Percentiles rank a stretch among this genome's conserved stretches.
Evolutionary conservation across 2,888 invertebrate genomes (phyloP).

Genomic region (Osmoderma eremita): DNA sequence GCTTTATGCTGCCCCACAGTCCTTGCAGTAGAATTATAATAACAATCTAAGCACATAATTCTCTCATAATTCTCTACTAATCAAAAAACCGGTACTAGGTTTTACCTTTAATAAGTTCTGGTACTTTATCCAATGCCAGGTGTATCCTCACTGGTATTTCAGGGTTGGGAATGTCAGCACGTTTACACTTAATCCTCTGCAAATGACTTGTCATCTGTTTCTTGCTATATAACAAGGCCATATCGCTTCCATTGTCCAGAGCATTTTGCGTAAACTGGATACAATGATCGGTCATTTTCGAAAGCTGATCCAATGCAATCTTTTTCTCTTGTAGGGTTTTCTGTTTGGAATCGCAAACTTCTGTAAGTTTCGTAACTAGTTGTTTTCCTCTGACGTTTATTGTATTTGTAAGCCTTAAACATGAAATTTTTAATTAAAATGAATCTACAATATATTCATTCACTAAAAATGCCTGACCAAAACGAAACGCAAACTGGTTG

Average conservation of each 20-base stretch:
- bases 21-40: no score
- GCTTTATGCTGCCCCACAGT: no score
- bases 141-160: constrained; percentile 88
- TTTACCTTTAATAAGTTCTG: constrained; percentile 80
- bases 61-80: no score
- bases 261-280: constrained; percentile 85
- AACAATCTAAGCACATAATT: no score
- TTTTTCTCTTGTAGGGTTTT: constrained; percentile 87
- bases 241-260: constrained; percentile 82
- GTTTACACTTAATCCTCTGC: constrained; percentile 82
- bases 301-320: constrained; percentile 81
- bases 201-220: constrained; percentile 79
- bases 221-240: constrained; percentile 85
- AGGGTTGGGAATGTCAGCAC: constrained; percentile 90
- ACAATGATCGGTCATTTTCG: constrained; percentile 88
- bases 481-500: constrained; percentile 58
- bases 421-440: constrained; percentile 12
- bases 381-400: constrained; percentile 86
- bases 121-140: constrained; percentile 81
- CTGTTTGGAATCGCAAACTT: constrained; percentile 80
- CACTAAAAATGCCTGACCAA: constrained; percentile 49
- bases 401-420: constrained; percentile 78
- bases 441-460: no score
- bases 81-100: no score
- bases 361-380: constrained; percentile 81